Evolutionary conservation across 2,888 invertebrate species (phyloP).

Genomic region (Apodemia duryi): DNA sequence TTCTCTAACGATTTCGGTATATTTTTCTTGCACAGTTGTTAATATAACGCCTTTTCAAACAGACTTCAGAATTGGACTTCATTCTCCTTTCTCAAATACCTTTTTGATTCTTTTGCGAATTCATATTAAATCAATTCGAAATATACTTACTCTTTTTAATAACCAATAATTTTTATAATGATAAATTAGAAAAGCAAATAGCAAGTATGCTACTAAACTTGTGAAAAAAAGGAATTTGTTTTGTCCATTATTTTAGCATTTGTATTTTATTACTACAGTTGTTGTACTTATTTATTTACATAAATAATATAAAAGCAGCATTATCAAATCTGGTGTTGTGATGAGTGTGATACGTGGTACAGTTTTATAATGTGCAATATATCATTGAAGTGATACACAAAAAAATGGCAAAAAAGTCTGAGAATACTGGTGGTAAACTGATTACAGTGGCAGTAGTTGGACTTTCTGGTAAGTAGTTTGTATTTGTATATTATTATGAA

Average conservation of each 20-base stretch:
- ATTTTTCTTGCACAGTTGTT: background rate
- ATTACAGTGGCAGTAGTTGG: slow-evolving; percentile 95
- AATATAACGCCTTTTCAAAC: background rate
- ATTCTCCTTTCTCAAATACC: background rate
- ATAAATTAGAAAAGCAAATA: too few species aligned
- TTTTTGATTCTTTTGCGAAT: background rate
- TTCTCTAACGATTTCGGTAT: background rate
- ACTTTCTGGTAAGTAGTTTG: slow-evolving; percentile 81
- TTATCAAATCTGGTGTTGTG: slow-evolving; percentile 46
- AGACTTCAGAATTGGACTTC: background rate
- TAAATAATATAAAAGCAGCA: slow-evolving; percentile 25
- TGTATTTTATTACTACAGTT: slow-evolving; percentile 12
- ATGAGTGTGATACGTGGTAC: slow-evolving; percentile 55
- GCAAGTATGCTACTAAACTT: background rate
- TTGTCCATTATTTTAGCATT: background rate
- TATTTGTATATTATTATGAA: background rate
- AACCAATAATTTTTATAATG: background rate
- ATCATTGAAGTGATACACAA: slow-evolving; percentile 49
- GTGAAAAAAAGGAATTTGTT: background rate
- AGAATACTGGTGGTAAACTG: slow-evolving; percentile 81
- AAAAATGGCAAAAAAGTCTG: slow-evolving; percentile 88
- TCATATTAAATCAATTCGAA: background rate
- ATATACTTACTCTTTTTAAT: background rate
- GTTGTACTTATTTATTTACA: slow-evolving; percentile 38
- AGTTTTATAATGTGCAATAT: slow-evolving; percentile 41